Conservation (phyloP, 2,113 vertebrate species). For the Lamprotornis superbus region DNA sequence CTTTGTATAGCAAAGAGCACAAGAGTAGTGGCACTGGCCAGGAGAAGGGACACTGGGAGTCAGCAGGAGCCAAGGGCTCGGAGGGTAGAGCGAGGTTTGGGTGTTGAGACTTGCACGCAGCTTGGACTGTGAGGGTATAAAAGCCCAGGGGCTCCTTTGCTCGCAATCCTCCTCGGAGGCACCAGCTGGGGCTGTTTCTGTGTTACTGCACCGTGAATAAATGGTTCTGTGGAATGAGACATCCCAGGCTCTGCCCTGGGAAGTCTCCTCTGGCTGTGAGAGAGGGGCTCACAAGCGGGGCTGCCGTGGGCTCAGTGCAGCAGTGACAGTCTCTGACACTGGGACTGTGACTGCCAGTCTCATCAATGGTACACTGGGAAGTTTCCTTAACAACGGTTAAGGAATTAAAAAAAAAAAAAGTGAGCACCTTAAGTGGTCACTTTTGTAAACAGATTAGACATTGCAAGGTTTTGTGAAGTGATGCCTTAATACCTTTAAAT, state of each 20-base stretch:
- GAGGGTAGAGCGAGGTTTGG: neutral
- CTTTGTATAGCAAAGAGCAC: rapidly evolving
- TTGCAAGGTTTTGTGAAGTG: neutral
- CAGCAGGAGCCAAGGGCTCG: rapidly evolving
- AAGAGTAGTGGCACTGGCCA: rapidly evolving
- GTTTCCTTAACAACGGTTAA: neutral
- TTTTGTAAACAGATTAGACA: neutral
- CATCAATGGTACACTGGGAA: neutral
- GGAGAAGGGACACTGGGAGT: neutral
- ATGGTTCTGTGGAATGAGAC: neutral
- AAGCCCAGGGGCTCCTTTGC: neutral
- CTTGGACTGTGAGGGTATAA: neutral
- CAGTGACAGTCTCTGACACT: neutral
- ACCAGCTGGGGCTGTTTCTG: too few species aligned
- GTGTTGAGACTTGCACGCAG: rapidly evolving
- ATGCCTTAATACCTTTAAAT: neutral
- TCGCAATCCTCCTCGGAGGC: rapidly evolving
- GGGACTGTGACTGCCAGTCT: neutral
- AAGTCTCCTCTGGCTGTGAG: neutral
- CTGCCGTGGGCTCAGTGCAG: neutral
- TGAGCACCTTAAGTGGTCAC: neutral
- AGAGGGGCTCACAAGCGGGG: rapidly evolving
- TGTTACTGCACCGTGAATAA: neutral
- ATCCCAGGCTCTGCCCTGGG: neutral
- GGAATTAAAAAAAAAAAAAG: neutral